Evolutionary conservation across 2,888 invertebrate genomes (phyloP).

Genomic region (Arge pagana): DNA sequence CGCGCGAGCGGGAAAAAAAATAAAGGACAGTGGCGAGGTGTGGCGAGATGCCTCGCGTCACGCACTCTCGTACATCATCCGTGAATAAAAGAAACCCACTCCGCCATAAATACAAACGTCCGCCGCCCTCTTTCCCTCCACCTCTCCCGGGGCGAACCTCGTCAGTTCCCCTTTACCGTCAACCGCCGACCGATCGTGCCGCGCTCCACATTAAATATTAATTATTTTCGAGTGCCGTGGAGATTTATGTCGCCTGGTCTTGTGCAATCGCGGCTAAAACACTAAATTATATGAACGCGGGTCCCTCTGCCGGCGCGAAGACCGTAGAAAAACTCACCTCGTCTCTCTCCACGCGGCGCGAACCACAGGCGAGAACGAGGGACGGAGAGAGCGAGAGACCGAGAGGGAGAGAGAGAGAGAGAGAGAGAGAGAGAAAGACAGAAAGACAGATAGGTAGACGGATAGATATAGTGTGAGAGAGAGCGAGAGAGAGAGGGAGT

Average conservation of each 20-base stretch:
- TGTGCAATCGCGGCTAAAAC: constrained; percentile 16
- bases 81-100: constrained; percentile 24
- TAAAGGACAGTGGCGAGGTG: constrained; percentile 13
- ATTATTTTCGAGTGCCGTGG: constrained; percentile 23
- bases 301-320: background rate
- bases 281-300: constrained; percentile 19
- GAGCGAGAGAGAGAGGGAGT: background rate
- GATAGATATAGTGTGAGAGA: background rate
- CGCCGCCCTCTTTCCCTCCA: constrained; percentile 1
- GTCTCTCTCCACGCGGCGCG: no score
- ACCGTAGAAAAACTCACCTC: constrained; percentile 19
- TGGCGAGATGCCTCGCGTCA: constrained; percentile 19
- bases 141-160: background rate
- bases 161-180: background rate
- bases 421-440: background rate
- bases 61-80: constrained; percentile 22
- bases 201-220: constrained; percentile 23
- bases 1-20: constrained; percentile 6
- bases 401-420: background rate
- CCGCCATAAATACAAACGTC: constrained; percentile 23
- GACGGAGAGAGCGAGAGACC: constrained; percentile 1
- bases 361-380: no score
- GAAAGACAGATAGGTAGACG: no score
- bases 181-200: constrained; percentile 20
- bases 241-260: constrained; percentile 15